A percentile compares a stretch with the other conserved stretches of the same genome.
Conservation (phyloP, 2,888 invertebrate genomes). For the Epiblema foenella region DNA sequence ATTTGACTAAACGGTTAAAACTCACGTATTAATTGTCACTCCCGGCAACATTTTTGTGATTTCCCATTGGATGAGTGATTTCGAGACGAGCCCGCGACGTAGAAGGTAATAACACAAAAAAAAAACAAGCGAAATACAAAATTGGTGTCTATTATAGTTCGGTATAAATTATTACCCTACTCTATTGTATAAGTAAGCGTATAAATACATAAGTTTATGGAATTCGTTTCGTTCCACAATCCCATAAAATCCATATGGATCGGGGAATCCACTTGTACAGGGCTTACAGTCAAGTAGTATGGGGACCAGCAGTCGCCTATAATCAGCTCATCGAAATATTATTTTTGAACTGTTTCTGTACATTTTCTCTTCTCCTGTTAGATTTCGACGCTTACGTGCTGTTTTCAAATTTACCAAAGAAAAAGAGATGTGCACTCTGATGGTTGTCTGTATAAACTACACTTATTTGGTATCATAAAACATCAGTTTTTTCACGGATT, state of each 20-base stretch:
- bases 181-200: neutral
- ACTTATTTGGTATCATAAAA: too few species aligned
- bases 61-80: too few species aligned
- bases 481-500: too few species aligned
- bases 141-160: too few species aligned
- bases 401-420: neutral
- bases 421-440: too few species aligned
- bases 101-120: too few species aligned
- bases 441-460: too few species aligned
- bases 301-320: neutral
- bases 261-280: conserved; percentile 13
- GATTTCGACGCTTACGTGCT: neutral
- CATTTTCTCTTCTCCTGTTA: neutral
- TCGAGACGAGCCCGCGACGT: too few species aligned
- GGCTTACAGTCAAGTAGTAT: neutral
- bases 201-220: conserved; percentile 6
- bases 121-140: too few species aligned
- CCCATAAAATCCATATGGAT: conserved; percentile 22
- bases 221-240: conserved; percentile 9
- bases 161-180: neutral
- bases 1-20: too few species aligned
- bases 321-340: neutral
- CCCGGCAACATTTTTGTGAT: too few species aligned
- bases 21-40: too few species aligned
- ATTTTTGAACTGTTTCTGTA: neutral